Conservation (phyloP, 2,797 vertebrate species). For the Anguilla anguilla region DNA sequence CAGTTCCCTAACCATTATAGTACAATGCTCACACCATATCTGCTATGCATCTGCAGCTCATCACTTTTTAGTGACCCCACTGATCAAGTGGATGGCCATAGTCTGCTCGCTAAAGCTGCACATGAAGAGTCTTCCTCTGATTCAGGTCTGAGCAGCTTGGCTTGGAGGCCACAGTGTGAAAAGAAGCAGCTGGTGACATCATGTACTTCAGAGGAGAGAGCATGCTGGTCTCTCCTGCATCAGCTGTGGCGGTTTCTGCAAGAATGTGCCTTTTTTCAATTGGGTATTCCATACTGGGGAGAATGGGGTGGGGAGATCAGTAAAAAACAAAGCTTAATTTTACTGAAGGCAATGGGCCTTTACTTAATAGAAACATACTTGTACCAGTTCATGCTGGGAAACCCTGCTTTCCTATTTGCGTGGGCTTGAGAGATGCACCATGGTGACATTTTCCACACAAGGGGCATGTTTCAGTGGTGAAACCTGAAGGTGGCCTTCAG, state of each 20-base stretch:
- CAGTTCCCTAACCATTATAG: neutral
- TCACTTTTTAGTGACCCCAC: neutral
- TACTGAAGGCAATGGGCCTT: too few relatives aligned
- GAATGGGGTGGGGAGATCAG: too few relatives aligned
- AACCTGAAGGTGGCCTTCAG: neutral
- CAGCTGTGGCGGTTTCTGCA: neutral
- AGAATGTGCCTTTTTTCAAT: neutral
- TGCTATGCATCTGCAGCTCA: neutral
- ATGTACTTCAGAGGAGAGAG: neutral
- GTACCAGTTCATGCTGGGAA: neutral
- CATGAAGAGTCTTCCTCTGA: neutral
- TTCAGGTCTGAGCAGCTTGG: neutral
- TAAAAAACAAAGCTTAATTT: too few relatives aligned
- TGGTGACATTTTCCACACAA: neutral
- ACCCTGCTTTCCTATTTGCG: neutral
- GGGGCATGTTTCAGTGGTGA: neutral
- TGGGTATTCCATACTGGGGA: neutral
- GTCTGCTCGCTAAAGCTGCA: neutral
- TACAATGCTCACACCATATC: neutral
- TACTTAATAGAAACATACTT: neutral
- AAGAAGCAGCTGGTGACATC: neutral
- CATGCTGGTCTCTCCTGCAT: neutral
- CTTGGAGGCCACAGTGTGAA: neutral
- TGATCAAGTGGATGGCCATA: neutral
- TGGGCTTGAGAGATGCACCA: neutral